A percentile compares a stretch with the other conserved stretches of the same genome.
These are phyloP conservation scores for Platyscapa corneri DNA, from an alignment of 1,140 invertebrate genomes.

Conservation along the genomic window DNA sequence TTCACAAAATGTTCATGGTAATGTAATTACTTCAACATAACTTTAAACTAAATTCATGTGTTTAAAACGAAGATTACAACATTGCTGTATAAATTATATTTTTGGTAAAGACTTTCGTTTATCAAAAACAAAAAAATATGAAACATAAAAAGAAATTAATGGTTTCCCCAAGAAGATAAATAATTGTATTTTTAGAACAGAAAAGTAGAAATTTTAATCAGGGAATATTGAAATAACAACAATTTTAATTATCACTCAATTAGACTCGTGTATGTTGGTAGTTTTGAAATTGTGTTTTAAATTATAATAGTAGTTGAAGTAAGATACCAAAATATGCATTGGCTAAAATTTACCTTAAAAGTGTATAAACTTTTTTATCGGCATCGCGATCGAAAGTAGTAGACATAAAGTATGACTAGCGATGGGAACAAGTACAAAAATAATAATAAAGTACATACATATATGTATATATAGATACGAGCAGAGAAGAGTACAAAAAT, in stretches of 20 bases:
- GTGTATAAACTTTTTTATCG: conserved; percentile 13
- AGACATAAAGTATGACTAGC: not conserved
- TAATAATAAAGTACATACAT: not conserved
- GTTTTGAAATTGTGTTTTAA: not conserved
- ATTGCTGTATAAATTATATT: too few species aligned
- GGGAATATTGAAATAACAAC: too few species aligned
- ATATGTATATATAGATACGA: not conserved
- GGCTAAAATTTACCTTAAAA: not conserved
- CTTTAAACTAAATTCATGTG: too few species aligned
- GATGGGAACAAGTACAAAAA: not conserved
- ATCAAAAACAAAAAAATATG: too few species aligned
- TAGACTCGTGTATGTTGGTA: not conserved
- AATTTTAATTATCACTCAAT: not conserved
- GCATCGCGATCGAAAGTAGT: not conserved
- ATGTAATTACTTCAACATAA: too few species aligned
- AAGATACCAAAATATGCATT: not conserved
- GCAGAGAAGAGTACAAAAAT: not conserved
- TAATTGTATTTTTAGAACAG: too few species aligned
- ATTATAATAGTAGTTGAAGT: not conserved
- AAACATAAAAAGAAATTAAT: too few species aligned
- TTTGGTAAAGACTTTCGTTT: too few species aligned
- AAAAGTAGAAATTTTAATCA: too few species aligned
- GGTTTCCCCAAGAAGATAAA: too few species aligned
- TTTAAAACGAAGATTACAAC: too few species aligned
- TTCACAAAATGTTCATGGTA: too few species aligned